Evolutionary conservation across 2,113 vertebrate genomes (phyloP).

Genomic region (Ageneiosus marmoratus): DNA sequence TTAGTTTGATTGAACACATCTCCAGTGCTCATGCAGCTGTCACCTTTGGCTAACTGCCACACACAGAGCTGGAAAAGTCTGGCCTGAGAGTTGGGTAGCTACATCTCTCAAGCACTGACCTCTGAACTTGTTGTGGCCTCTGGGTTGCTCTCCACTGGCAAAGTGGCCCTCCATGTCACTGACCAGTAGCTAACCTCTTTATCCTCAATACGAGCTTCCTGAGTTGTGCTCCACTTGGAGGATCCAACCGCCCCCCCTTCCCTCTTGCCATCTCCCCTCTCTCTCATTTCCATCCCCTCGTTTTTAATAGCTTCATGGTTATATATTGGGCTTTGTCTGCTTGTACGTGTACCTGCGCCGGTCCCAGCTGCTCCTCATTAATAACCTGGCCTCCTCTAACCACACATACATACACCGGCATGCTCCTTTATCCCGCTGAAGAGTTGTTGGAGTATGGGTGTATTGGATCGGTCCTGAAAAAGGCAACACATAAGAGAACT

Average conservation of each 20-base stretch:
- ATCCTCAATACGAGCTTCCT: constrained; percentile 30
- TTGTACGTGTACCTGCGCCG: constrained; percentile 75
- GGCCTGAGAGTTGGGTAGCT: constrained; percentile 50
- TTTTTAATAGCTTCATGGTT: constrained; percentile 81
- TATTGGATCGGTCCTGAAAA: neutral
- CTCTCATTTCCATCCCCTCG: constrained; percentile 79
- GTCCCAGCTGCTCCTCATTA: constrained; percentile 83
- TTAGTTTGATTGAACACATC: constrained; percentile 56
- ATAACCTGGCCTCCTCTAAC: constrained; percentile 71
- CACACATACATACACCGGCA: constrained; percentile 53
- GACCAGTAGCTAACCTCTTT: constrained; percentile 43
- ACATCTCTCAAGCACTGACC: constrained; percentile 64
- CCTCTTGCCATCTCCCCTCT: constrained; percentile 20
- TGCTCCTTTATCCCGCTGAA: constrained; percentile 54
- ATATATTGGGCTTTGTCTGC: constrained; percentile 82
- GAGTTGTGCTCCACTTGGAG: constrained; percentile 27
- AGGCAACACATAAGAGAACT: constrained; percentile 18
- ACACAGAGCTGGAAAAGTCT: constrained; percentile 62
- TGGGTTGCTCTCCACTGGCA: constrained; percentile 35
- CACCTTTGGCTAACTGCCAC: constrained; percentile 65
- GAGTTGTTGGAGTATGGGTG: neutral
- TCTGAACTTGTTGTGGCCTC: constrained; percentile 44
- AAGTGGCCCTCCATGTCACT: constrained; percentile 50
- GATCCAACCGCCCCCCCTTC: neutral
- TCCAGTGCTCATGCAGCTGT: constrained; percentile 45